These are phyloP conservation scores for Bradypus variegatus DNA, from an alignment of 2,797 vertebrate genomes.

Conservation along the genomic window DNA sequence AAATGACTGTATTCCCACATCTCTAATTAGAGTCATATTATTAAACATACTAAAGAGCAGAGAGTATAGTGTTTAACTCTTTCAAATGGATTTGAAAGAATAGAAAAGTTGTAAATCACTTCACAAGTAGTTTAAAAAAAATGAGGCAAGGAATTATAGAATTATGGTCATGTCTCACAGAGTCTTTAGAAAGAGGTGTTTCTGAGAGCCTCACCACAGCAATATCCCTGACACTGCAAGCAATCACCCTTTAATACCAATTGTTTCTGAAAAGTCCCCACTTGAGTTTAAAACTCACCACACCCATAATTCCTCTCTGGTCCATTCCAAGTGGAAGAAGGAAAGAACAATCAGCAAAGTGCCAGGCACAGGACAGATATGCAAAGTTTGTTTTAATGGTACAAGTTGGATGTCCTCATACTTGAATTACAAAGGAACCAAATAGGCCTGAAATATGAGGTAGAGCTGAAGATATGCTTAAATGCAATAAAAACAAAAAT, in stretches of 20 bases:
- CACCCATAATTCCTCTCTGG: not conserved
- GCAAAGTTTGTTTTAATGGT: not conserved
- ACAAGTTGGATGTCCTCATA: not conserved
- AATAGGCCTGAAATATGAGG: not conserved
- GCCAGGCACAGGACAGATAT: not conserved
- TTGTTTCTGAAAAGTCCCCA: not conserved
- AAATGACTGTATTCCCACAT: constrained; percentile 2
- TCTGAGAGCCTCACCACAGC: not conserved
- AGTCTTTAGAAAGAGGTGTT: not conserved
- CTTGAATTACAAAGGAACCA: not conserved
- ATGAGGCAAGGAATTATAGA: not conserved
- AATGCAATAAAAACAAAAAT: not conserved
- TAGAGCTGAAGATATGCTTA: not conserved
- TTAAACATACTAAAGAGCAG: not conserved
- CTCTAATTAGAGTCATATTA: not conserved
- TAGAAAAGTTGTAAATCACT: not conserved
- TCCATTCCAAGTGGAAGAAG: not conserved
- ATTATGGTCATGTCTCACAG: not conserved
- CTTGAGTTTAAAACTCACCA: not conserved
- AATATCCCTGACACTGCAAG: not conserved
- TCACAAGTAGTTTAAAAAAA: not conserved
- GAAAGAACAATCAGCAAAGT: not conserved
- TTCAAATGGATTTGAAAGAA: not conserved
- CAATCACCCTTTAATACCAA: not conserved
- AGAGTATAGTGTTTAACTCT: not conserved